Base-by-base conservation (phyloP, 1,140 invertebrate genomes). In the Solenopsis fugax region DNA sequence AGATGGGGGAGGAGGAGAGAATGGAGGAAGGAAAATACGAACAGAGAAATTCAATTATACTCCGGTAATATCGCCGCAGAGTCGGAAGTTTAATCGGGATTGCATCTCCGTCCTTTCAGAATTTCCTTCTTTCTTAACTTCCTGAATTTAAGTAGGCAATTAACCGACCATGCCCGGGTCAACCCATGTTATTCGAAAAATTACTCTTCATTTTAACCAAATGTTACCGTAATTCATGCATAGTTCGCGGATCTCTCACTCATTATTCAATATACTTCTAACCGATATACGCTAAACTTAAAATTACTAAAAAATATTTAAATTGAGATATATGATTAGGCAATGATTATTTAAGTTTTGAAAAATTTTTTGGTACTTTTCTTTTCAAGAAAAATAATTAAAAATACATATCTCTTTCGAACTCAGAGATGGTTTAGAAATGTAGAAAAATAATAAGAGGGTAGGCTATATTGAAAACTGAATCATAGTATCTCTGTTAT, bases 61-160 rank as follows among this genome's bases (percentile, higher is more conserved):
- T 81, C 69, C 37, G 58, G 41, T 71, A 80, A 89, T 71, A 86
- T 86, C 85, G 85, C 76, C 62, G 76, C 76, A 60, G 64, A 86
- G 62, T 81, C 85, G 85, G 85, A 86, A 86, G 85, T 86, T 86
- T 86, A 86, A 86, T 86, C 85, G 62, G 75, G 64, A 86, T 80
- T 80, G 85, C 85, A 80, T 86, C 85, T 86, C 65, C 54, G 85
- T 65, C 58, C 85, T 73, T 78, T 71, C 58, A 62, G 62, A 87
- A 87, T 45, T 84, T 18, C 58, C 58, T 52, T 75, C 24, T 71
- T 71, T 86, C 60, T 64, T 34, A 78, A 78, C 85, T 81, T 81
- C 65, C 76, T 81, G 85, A 81, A 65, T 80, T 86, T 86, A 80
- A 84, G 77, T 69, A 72, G 50, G 86, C 80, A 87, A 87, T 87